These are phyloP conservation scores for Hipparchia sbordonii DNA, from an alignment of 2,888 invertebrate species.

Conservation along the genomic window DNA sequence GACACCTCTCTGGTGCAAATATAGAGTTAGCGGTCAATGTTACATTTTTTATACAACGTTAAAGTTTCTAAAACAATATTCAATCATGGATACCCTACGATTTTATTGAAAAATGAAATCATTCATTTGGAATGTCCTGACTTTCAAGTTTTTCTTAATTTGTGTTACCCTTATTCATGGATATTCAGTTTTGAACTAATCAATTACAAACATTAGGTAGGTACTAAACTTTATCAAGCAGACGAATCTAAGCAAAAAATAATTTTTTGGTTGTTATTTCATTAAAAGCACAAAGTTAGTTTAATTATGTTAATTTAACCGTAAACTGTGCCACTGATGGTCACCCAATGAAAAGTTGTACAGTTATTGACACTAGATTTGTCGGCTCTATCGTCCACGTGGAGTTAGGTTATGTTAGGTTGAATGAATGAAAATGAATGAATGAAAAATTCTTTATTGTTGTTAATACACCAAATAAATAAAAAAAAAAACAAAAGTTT, in stretches of 20 bases:
- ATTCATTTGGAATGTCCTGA: not conserved
- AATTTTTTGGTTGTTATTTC: slow-evolving; percentile 6
- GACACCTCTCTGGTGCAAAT: no score
- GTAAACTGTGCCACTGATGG: slow-evolving; percentile 14
- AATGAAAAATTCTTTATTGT: no score
- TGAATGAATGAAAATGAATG: no score
- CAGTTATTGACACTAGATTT: slow-evolving; percentile 10
- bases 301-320: not conserved
- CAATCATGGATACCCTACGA: not conserved
- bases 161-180: not conserved
- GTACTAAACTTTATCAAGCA: not conserved
- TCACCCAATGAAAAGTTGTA: slow-evolving; percentile 13
- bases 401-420: no score
- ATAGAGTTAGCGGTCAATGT: no score
- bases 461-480: no score
- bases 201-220: not conserved
- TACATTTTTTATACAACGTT: no score
- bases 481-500: not conserved
- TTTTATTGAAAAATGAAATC: not conserved
- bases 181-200: not conserved
- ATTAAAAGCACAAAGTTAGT: not conserved
- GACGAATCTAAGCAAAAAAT: not conserved
- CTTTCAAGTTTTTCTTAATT: no score
- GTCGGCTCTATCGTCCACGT: no score
- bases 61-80: no score